Conservation (phyloP, 1,140 invertebrate genomes). For the Argopecten irradians region DNA sequence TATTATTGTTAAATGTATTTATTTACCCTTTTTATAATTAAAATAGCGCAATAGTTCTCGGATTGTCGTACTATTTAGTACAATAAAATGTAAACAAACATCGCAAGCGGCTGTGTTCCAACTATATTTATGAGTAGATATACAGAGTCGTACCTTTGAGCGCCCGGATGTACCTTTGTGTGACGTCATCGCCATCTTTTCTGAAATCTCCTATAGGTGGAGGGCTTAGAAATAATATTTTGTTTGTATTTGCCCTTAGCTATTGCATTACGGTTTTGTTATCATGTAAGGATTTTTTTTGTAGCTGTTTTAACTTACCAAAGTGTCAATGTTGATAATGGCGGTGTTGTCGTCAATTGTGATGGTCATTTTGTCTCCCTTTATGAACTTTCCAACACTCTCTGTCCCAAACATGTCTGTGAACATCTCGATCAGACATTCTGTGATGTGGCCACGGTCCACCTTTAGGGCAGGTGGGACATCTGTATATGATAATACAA, state of each 20-base stretch:
- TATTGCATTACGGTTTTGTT: no score
- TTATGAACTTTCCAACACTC: constrained; percentile 95
- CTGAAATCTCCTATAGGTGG: background rate
- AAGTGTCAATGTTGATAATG: constrained; percentile 88
- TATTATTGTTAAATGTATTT: no score
- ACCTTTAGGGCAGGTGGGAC: constrained; percentile 68
- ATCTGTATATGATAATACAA: constrained; percentile 50
- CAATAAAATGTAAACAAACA: no score
- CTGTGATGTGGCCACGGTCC: constrained; percentile 80
- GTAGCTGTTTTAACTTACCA: constrained; percentile 81
- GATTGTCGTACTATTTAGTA: no score
- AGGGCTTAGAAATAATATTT: background rate
- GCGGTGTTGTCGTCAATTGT: constrained; percentile 90
- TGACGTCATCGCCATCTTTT: no score
- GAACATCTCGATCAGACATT: constrained; percentile 94
- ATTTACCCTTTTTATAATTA: no score
- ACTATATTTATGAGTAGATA: no score
- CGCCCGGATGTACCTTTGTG: no score
- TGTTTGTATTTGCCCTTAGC: background rate
- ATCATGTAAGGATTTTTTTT: no score
- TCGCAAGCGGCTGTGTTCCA: no score
- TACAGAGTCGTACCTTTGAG: no score
- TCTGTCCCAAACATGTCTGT: constrained; percentile 91
- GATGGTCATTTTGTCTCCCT: constrained; percentile 91
- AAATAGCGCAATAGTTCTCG: no score